phyloP scores from a whole-genome alignment of 2,888 invertebrate genomes.

The Lasioglossum villosulum region DNA sequence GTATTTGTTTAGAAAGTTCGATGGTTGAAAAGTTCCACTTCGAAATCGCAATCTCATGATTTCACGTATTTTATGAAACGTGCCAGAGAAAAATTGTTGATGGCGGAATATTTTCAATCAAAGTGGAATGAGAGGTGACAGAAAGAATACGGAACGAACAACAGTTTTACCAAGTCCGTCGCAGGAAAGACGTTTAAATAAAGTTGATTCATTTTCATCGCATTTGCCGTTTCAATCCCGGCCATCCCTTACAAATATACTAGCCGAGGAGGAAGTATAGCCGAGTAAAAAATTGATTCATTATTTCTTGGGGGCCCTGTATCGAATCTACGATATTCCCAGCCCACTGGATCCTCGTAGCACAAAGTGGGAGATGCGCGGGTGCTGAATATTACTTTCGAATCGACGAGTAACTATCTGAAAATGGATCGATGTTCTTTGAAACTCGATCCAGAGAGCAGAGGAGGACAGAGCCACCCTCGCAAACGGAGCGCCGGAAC shows the following conservation, averaged over 20 bases:
- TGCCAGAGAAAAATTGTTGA: background rate
- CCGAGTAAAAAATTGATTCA: background rate
- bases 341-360: background rate
- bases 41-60: background rate
- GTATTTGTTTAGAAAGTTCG: background rate
- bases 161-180: no score
- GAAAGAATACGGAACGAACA: no score
- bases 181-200: no score
- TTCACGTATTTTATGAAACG: background rate
- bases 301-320: background rate
- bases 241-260: no score
- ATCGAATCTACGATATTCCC: background rate
- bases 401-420: slow-evolving; percentile 46
- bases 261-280: background rate
- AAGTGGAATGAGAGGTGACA: background rate
- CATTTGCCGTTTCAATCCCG: no score
- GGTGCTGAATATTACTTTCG: slow-evolving; percentile 32
- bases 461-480: slow-evolving; percentile 40
- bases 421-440: slow-evolving; percentile 60
- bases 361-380: background rate
- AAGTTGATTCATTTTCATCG: no score
- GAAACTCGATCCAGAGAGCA: slow-evolving; percentile 60
- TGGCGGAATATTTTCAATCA: background rate
- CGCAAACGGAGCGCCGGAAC: slow-evolving; percentile 59
- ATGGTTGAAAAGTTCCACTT: background rate